These are phyloP conservation scores for Drosophila nebulosa DNA, from an alignment of 1,140 invertebrate species.

Conservation along the genomic window DNA sequence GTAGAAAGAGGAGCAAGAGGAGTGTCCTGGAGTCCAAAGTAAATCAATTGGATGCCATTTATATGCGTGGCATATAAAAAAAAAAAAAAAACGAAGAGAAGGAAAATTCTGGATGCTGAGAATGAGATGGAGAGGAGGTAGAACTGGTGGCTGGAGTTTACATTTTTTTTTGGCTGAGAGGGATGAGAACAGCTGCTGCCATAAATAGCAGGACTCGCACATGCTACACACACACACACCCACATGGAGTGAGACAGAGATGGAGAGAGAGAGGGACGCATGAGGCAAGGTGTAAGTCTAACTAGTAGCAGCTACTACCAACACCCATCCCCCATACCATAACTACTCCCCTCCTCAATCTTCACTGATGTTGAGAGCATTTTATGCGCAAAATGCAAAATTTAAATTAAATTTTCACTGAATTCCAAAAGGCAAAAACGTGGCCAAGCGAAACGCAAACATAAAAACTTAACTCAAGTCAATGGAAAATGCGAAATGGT, in stretches of 20 bases:
- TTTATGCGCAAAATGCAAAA: slow-evolving; percentile 78
- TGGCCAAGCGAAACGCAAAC: slow-evolving; percentile 25
- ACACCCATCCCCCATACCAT: not conserved
- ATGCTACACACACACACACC: slow-evolving; percentile 30
- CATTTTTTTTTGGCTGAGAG: slow-evolving; percentile 8
- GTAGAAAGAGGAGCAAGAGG: too few relatives aligned
- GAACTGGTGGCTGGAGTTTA: slow-evolving; percentile 6
- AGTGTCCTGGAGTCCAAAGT: slow-evolving; percentile 43
- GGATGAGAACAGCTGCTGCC: slow-evolving; percentile 61
- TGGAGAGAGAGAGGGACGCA: not conserved
- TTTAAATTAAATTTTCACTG: slow-evolving; percentile 74
- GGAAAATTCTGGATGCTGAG: slow-evolving; percentile 6
- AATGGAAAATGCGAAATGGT: slow-evolving; percentile 42
- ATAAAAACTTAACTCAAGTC: slow-evolving; percentile 38
- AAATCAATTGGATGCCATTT: slow-evolving; percentile 76
- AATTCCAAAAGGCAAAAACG: slow-evolving; percentile 41
- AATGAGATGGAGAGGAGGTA: not conserved
- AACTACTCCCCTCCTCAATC: not conserved
- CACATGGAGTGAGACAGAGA: not conserved
- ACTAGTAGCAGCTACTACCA: slow-evolving; percentile 36
- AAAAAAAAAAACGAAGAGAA: not conserved
- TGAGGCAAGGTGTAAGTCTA: slow-evolving; percentile 48
- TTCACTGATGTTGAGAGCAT: slow-evolving; percentile 38
- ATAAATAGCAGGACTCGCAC: slow-evolving; percentile 51
- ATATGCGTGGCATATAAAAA: slow-evolving; percentile 58